Evolutionary conservation across 2,888 invertebrate species (phyloP), one percentile per base, ranked within the genome.

Genomic region (Anticlea derivata): DNA sequence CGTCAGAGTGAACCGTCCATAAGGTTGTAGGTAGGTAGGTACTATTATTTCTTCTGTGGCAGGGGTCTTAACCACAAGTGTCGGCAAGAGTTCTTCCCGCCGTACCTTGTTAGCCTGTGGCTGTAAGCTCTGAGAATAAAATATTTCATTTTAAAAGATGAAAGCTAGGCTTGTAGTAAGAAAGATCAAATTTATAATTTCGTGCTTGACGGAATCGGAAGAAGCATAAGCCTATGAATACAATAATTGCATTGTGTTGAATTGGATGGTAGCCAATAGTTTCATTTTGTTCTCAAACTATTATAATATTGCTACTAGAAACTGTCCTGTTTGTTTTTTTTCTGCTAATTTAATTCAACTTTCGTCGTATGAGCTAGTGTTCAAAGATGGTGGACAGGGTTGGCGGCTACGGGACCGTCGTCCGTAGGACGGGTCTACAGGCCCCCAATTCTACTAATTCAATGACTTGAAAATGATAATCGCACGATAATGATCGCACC

Each of bases 221-320:
- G 49, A 48, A 52, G 45, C 27, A 50, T 39, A 50, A 41, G 48
- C 38, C 38, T 47, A 54, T 45, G 50, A 38, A 55, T 51, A 54
- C 39, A 35, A 38, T 27, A 51, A 50, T 54, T 54, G 54, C 51
- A 58, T 51, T 50, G 49, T 50, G 35, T 30, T 24, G 58, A 61
- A 49, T 68, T 75, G 74, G 73, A 67, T 47, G 33, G 46, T 33
- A 55, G 75, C 73, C 75, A 75, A 70, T 55, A 55, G 58, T 56
- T 55, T 55, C 62, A 60, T 55, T 61, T 55, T 52, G 54, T 60
- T 49, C 58, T 54, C 37, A 60, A 61, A 54, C 66, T 71, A 17
- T 17, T 66, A 55, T 60, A 64, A 49, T 63, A 64, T 63, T 60
- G 61, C 63, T 65, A 60, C 64, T 63, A 61, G 60, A 62, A 66